These are phyloP conservation scores for Zoanthus gigantus DNA, from an alignment of 92 coral and sea anemone genomes.

Conservation along the genomic window DNA sequence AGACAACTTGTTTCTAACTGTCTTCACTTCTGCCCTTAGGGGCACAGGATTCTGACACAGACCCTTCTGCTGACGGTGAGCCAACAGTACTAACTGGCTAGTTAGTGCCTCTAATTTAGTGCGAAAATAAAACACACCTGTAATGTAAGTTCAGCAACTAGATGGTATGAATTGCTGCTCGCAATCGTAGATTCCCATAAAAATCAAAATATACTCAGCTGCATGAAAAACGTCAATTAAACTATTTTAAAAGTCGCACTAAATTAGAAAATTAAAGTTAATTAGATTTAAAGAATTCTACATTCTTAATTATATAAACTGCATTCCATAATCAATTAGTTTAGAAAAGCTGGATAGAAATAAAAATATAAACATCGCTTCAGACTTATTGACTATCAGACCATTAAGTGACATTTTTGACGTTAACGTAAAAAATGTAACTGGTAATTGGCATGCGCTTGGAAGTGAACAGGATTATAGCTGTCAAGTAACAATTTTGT, in stretches of 20 bases:
- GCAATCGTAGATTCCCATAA: neutral
- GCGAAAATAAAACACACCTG: conserved; percentile 12
- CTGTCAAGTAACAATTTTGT: too few species aligned
- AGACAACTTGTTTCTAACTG: conserved; percentile 37
- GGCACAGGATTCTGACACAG: conserved; percentile 56
- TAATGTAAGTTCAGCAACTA: neutral
- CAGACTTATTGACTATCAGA: too few species aligned
- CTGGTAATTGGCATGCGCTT: too few species aligned
- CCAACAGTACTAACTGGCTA: conserved; percentile 46
- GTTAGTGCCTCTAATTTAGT: conserved; percentile 47
- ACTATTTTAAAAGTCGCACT: conserved; percentile 27
- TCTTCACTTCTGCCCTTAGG: conserved; percentile 52
- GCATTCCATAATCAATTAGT: too few species aligned
- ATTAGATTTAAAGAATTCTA: neutral
- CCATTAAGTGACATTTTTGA: too few species aligned
- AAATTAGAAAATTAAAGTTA: conserved; percentile 39
- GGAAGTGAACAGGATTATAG: too few species aligned
- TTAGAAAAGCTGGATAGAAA: too few species aligned
- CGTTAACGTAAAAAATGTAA: too few species aligned
- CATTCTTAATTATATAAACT: too few species aligned
- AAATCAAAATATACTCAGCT: neutral
- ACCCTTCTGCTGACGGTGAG: conserved; percentile 42
- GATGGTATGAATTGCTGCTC: neutral
- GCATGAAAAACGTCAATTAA: neutral
- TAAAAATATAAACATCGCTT: too few species aligned